phyloP scores from a whole-genome alignment of 2,113 vertebrate genomes.

The Tetraodon nigroviridis region DNA sequence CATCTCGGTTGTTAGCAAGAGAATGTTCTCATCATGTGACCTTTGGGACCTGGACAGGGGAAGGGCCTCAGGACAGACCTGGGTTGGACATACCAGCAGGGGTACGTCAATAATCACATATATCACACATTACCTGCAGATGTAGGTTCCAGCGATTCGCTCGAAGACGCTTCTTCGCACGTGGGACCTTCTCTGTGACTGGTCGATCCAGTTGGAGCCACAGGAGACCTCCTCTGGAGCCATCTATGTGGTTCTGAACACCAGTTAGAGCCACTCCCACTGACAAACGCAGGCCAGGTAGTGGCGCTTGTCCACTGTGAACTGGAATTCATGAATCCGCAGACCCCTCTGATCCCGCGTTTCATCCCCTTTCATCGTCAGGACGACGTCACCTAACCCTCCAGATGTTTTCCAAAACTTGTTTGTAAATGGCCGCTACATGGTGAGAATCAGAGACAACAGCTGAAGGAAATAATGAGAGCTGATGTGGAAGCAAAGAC shows the following conservation, averaged over 20 bases:
- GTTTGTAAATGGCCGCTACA: slow-evolving; percentile 27
- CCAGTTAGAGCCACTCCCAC: too few species aligned
- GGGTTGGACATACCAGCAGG: too few species aligned
- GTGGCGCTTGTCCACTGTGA: neutral
- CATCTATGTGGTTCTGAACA: neutral
- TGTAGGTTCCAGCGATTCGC: too few species aligned
- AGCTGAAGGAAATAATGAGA: slow-evolving; percentile 19
- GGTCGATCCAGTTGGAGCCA: neutral
- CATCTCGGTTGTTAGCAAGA: too few species aligned
- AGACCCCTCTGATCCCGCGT: neutral
- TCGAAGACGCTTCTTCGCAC: too few species aligned
- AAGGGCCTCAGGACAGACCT: too few species aligned
- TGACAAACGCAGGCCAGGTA: neutral
- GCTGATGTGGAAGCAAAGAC: slow-evolving; percentile 1
- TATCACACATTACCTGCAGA: too few species aligned
- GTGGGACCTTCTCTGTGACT: neutral
- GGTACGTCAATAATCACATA: too few species aligned
- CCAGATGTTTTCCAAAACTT: slow-evolving; percentile 39
- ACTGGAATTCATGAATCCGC: neutral
- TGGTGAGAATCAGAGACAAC: slow-evolving; percentile 34
- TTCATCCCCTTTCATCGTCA: neutral
- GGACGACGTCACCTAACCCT: neutral
- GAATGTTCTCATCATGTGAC: too few species aligned
- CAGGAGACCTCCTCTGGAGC: too few species aligned
- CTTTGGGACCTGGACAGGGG: too few species aligned